phyloP scores from a whole-genome alignment of 1,140 invertebrate genomes.

The Drosophila lowei region DNA sequence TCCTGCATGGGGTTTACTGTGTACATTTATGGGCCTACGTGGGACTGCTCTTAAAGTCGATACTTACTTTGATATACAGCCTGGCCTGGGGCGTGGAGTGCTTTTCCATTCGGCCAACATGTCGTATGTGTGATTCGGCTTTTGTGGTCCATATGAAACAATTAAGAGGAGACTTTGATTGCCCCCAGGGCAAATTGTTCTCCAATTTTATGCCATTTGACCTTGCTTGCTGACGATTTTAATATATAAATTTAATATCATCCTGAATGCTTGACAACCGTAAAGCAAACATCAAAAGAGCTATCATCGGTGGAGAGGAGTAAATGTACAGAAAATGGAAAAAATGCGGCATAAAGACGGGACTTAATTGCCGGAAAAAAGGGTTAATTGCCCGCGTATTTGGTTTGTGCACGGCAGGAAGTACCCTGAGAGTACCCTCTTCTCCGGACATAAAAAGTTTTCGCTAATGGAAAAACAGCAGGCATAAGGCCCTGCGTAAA shows the following conservation, averaged over 20 bases:
- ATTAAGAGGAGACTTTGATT: conserved; percentile 52
- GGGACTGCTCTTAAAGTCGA: conserved; percentile 29
- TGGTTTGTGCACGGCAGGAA: conserved; percentile 40
- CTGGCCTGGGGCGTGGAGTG: background rate
- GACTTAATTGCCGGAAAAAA: conserved; percentile 49
- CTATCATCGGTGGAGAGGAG: too few species aligned
- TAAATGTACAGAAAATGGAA: conserved; percentile 14
- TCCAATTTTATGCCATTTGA: conserved; percentile 40
- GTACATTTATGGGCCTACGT: conserved; percentile 42
- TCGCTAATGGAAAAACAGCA: conserved; percentile 42
- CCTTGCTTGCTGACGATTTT: conserved; percentile 7
- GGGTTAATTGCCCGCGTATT: conserved; percentile 51
- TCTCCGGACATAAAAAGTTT: conserved; percentile 32
- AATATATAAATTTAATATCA: too few species aligned
- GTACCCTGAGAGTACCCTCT: conserved; percentile 31
- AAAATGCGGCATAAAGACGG: conserved; percentile 42
- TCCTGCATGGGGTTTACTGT: conserved; percentile 19
- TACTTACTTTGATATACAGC: conserved; percentile 14
- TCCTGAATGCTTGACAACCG: conserved; percentile 1
- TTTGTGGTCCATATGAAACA: conserved; percentile 29
- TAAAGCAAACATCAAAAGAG: conserved; percentile 37
- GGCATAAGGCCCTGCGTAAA: conserved; percentile 1
- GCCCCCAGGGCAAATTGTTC: conserved; percentile 40
- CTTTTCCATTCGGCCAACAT: conserved; percentile 26
- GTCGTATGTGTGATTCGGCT: conserved; percentile 50